phyloP scores from a whole-genome alignment of 1,140 invertebrate genomes.

The Metopolophium dirhodum region DNA sequence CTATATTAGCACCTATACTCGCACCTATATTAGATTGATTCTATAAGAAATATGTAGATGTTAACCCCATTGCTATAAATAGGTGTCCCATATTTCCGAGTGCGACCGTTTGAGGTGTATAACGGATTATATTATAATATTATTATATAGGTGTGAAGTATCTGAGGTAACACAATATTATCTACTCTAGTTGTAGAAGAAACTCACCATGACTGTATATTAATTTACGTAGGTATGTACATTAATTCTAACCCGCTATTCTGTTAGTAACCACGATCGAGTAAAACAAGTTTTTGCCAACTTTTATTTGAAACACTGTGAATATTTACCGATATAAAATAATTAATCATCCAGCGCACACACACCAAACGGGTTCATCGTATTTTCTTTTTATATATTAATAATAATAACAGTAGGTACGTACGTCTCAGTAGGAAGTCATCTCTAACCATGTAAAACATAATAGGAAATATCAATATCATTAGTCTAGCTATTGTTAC shows the following conservation, averaged over 20 bases:
- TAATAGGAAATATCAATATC: conserved; percentile 25
- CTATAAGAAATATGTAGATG: background rate
- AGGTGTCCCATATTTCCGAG: background rate
- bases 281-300: background rate
- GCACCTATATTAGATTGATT: background rate
- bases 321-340: background rate
- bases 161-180: background rate
- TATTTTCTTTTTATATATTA: background rate
- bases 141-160: background rate
- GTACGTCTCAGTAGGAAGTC: background rate
- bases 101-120: background rate
- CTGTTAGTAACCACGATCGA: background rate
- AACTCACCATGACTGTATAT: background rate
- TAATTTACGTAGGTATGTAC: background rate
- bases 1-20: background rate
- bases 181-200: background rate
- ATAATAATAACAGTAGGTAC: background rate
- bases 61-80: background rate
- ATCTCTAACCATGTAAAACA: background rate
- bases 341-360: background rate
- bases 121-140: background rate
- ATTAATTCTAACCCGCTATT: background rate
- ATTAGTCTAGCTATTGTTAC: background rate
- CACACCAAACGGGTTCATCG: background rate
- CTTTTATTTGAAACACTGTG: background rate